Percentiles rank a stretch among this genome's conserved stretches.
Evolutionary conservation across 2,888 invertebrate genomes (phyloP).

Genomic region (Metopia argyrocephala): DNA sequence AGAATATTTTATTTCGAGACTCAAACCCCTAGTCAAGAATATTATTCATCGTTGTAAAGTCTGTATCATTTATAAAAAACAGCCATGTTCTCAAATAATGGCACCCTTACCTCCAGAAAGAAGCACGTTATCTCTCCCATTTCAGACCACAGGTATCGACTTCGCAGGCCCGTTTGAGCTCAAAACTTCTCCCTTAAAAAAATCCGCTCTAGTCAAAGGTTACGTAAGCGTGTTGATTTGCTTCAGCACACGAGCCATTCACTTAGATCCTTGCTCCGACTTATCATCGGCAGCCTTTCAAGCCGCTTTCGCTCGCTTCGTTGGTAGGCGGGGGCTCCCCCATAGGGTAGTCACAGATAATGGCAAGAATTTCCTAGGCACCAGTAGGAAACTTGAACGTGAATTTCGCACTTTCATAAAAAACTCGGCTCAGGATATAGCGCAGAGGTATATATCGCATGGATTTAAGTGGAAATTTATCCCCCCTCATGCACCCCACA

Average conservation of each 20-base stretch:
- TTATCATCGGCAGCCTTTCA: too few relatives aligned
- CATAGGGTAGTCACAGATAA: conserved; percentile 8
- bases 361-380: conserved; percentile 27
- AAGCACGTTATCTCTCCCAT: conserved; percentile 3
- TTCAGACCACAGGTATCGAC: conserved; percentile 30
- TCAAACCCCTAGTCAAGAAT: not conserved
- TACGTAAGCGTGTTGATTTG: conserved; percentile 16
- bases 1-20: conserved; percentile 5
- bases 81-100: too few relatives aligned
- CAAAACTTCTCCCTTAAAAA: conserved; percentile 2
- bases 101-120: conserved; percentile 18
- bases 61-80: too few relatives aligned
- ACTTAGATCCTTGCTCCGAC: too few relatives aligned
- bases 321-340: too few relatives aligned
- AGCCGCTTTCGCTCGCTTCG: too few relatives aligned
- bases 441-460: conserved; percentile 1
- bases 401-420: conserved; percentile 11
- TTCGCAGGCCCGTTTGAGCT: conserved; percentile 32
- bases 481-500: too few relatives aligned
- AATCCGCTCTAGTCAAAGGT: not conserved
- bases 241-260: too few relatives aligned
- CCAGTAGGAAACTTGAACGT: not conserved
- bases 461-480: too few relatives aligned
- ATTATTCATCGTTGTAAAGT: not conserved
- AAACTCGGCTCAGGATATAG: not conserved